Evolutionary conservation across 2,797 vertebrate genomes (phyloP).

Genomic region (Sternotherus odoratus): DNA sequence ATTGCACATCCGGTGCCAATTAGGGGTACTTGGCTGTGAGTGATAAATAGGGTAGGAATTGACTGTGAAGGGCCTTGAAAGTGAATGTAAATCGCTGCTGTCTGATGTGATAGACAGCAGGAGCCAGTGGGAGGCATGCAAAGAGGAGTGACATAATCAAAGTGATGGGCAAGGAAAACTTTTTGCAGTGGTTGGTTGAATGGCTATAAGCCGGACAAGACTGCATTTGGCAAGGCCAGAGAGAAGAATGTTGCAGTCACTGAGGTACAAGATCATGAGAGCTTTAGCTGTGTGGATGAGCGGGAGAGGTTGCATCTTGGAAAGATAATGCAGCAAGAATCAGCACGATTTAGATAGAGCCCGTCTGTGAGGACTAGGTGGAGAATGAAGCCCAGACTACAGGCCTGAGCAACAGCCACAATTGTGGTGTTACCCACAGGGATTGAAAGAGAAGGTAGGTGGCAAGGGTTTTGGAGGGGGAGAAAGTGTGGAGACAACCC

Average conservation of each 20-base stretch:
- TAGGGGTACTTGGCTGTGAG: no score
- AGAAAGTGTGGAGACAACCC: neutral
- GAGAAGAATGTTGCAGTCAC: neutral
- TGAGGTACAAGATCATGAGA: neutral
- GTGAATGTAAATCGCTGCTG: neutral
- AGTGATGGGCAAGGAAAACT: neutral
- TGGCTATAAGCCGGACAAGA: neutral
- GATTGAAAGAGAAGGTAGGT: neutral
- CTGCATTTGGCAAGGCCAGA: neutral
- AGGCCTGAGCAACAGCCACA: neutral
- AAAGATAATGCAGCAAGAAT: neutral
- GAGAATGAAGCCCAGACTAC: neutral
- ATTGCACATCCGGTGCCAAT: neutral
- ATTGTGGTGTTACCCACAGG: neutral
- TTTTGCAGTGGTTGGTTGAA: neutral
- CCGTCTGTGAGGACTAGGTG: neutral
- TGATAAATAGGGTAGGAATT: neutral
- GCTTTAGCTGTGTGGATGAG: neutral
- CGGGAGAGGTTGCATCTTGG: neutral
- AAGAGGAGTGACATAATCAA: neutral
- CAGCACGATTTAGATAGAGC: neutral
- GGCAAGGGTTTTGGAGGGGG: no score
- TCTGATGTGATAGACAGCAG: neutral
- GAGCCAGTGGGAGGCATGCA: neutral
- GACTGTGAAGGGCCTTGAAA: neutral